These are phyloP conservation scores for Oncorhynchus mykiss DNA, from an alignment of 2,113 vertebrate genomes.

Conservation along the genomic window DNA sequence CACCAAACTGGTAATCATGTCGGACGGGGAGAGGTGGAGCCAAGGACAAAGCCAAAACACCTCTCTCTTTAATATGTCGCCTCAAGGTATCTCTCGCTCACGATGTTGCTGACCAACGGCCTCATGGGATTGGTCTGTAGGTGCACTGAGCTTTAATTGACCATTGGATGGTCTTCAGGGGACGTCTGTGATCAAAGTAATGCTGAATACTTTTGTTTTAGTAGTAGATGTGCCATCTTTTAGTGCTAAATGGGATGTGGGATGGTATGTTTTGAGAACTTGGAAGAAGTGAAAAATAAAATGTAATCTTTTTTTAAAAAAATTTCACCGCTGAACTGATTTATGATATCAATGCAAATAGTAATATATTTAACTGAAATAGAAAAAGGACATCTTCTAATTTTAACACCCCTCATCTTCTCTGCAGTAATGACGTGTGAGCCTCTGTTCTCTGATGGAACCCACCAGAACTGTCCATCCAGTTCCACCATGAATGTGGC, in stretches of 20 bases:
- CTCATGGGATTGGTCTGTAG: neutral
- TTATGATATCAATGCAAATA: neutral
- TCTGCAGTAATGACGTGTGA: constrained; percentile 77
- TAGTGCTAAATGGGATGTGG: neutral
- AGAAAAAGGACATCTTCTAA: constrained; percentile 25
- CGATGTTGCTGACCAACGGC: neutral
- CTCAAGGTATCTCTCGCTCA: constrained; percentile 20
- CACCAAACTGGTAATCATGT: constrained; percentile 30
- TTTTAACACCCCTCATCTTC: constrained; percentile 9
- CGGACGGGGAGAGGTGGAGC: neutral
- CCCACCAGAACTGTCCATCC: constrained; percentile 77
- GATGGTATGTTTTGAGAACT: neutral
- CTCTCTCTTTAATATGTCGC: constrained; percentile 21
- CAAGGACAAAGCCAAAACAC: neutral
- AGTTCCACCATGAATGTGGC: constrained; percentile 91
- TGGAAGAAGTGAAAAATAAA: too few species aligned
- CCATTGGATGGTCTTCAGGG: neutral
- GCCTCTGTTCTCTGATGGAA: constrained; percentile 63
- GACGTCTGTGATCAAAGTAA: too few species aligned
- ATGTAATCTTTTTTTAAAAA: neutral
- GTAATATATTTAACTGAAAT: neutral
- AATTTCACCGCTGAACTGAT: too few species aligned
- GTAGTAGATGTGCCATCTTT: neutral
- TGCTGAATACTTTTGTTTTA: neutral
- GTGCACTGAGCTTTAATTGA: neutral